Evolutionary conservation across 2,888 invertebrate species (phyloP).

Genomic region (Antitype chi): DNA sequence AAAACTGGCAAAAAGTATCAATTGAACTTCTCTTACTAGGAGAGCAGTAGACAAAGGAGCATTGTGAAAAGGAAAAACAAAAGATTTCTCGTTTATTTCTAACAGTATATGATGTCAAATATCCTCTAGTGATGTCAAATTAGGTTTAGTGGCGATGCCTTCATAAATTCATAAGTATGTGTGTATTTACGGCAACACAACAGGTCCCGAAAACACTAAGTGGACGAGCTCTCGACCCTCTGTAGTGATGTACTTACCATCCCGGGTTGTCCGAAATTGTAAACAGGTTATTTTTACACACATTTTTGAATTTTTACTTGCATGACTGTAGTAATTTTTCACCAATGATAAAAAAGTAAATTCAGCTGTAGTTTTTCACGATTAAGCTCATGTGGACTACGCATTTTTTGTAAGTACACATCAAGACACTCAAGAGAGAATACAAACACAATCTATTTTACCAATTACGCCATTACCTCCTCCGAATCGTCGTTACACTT

Average conservation of each 20-base stretch:
- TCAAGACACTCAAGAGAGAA: neutral
- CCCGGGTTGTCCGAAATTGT: neutral
- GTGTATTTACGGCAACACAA: constrained; percentile 62
- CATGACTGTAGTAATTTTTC: neutral
- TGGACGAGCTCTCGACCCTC: constrained; percentile 58
- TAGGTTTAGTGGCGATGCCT: constrained; percentile 43
- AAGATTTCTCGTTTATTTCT: neutral
- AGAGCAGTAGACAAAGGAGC: neutral
- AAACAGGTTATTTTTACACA: neutral
- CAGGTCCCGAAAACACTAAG: constrained; percentile 65
- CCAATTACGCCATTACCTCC: constrained; percentile 12
- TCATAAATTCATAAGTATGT: constrained; percentile 62
- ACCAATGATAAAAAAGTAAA: neutral
- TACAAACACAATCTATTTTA: constrained; percentile 30
- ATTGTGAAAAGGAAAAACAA: constrained; percentile 7
- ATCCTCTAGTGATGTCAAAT: constrained; percentile 40
- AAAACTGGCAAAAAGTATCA: neutral
- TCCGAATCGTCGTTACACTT: constrained; percentile 43
- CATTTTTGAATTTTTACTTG: too few relatives aligned
- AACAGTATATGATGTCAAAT: neutral
- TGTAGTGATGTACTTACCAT: constrained; percentile 45
- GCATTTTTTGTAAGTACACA: neutral
- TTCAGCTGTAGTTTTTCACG: too few relatives aligned
- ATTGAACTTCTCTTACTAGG: constrained; percentile 11
- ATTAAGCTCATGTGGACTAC: neutral